Conservation (phyloP, 1,140 invertebrate species). For the Sweltsa coloradensis region DNA sequence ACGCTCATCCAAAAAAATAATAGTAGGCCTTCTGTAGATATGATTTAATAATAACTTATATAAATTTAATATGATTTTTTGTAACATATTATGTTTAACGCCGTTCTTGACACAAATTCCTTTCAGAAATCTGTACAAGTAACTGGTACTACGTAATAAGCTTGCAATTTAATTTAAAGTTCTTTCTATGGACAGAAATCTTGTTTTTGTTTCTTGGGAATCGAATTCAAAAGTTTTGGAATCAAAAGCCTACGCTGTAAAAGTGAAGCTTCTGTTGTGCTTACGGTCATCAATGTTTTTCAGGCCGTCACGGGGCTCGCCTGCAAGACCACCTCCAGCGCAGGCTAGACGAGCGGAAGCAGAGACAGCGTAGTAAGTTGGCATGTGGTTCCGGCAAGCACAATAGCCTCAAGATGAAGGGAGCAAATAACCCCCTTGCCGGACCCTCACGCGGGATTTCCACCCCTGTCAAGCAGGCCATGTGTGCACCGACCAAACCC, state of each 20-base stretch:
- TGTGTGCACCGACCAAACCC: too few relatives aligned
- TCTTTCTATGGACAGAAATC: conserved; percentile 2
- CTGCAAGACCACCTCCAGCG: conserved; percentile 42
- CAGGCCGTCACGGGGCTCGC: conserved; percentile 35
- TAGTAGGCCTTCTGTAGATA: too few relatives aligned
- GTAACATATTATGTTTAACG: too few relatives aligned
- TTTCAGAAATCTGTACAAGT: too few relatives aligned
- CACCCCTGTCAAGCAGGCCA: too few relatives aligned
- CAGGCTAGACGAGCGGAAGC: conserved; percentile 41
- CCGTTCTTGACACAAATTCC: too few relatives aligned
- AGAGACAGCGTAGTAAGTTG: conserved; percentile 33
- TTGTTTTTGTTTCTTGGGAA: neutral
- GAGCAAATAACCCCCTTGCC: conserved; percentile 24
- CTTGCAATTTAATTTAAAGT: too few relatives aligned
- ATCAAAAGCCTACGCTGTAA: neutral
- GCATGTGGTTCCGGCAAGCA: conserved; percentile 23
- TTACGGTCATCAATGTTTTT: conserved; percentile 19
- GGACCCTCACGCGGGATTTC: conserved; percentile 5
- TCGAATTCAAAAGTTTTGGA: neutral
- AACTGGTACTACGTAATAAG: too few relatives aligned
- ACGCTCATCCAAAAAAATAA: too few relatives aligned
- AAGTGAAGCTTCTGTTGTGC: neutral
- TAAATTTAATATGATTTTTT: too few relatives aligned
- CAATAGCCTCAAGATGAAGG: conserved; percentile 31
- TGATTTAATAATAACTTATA: too few relatives aligned